Base-by-base conservation (phyloP, 2,797 vertebrate genomes). In the Muscicapa striata region DNA sequence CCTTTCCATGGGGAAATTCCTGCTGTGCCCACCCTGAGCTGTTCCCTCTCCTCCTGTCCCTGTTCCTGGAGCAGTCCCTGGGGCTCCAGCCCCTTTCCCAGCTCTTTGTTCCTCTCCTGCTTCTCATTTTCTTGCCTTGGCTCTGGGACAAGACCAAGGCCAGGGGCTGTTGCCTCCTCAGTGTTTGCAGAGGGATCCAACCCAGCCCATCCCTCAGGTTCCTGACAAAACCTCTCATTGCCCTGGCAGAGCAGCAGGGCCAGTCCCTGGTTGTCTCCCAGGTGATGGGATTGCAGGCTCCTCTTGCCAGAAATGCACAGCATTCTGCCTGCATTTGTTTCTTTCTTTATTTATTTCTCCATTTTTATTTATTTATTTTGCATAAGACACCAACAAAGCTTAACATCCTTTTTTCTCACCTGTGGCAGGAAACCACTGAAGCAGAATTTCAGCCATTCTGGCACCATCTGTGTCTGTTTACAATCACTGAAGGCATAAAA, bases 191-290 rank as follows among this genome's bases (percentile, higher is more conserved):
- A 91, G 75, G 62, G 69, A 58, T 15, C 59, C 49, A 76, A 61
- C 52, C 91, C 36, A 81, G 45, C 22, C 19, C 78, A 48, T 48
- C 87, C 83, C 57, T 82, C 74, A 82, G 68, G 70, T 63, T 82
- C 48, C 18, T 41, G 77, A 92, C 46, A 73, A 59, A 94, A 43
- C 27, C 74, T 76, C 78, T 77, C 84, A 34, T 19, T 59, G 29
- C 45, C 49, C 54, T 79, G 74, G 15, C n/a, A 80, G 32, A 73
- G 75, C 49, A 87, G 84, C 93, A 43, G 75, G 49, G 75, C 81
- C 84, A 75, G 55, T 9, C 54, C 40, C 76, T 73, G 63, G n/a
- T 92, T 91, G 91, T 93, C 95, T 96, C 93, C 89, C 89, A 93
- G 87, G 87, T 83, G 72, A 92, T 89, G 91, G 68, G 57, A 91